Evolutionary conservation across 2,113 vertebrate genomes (phyloP).

Genomic region (Syngnathoides biaculeatus): DNA sequence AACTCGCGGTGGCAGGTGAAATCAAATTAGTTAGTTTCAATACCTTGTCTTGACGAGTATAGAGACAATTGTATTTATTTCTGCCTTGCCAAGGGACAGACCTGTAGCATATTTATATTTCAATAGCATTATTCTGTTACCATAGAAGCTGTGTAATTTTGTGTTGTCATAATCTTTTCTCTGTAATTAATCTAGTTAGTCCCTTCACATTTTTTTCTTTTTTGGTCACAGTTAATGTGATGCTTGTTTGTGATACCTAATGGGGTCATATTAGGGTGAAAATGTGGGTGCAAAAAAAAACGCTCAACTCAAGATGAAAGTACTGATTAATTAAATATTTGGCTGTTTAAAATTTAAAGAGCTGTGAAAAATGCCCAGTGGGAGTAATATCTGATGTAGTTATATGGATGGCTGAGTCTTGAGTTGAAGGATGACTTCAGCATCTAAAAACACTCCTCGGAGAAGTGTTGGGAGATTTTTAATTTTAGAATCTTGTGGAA

Average conservation of each 20-base stretch:
- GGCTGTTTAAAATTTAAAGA: constrained; percentile 8
- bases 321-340: constrained; percentile 7
- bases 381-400: constrained; percentile 5
- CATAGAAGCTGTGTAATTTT: background rate
- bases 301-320: constrained; percentile 4
- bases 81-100: too few species aligned
- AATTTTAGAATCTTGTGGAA: background rate
- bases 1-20: too few species aligned
- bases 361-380: constrained; percentile 11
- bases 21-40: background rate
- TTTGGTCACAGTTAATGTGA: background rate
- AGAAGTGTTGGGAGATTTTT: background rate
- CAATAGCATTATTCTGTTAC: background rate
- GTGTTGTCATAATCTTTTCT: background rate
- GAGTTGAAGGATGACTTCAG: background rate
- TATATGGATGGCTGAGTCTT: constrained; percentile 14
- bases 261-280: constrained; percentile 1
- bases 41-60: background rate
- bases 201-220: background rate
- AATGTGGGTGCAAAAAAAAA: background rate
- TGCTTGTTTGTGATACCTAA: background rate
- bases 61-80: background rate
- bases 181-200: background rate
- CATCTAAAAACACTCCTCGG: constrained; percentile 1
- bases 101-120: background rate